These are phyloP conservation scores for Chascanopsetta lugubris DNA, from an alignment of 2,113 vertebrate species.

Conservation along the genomic window DNA sequence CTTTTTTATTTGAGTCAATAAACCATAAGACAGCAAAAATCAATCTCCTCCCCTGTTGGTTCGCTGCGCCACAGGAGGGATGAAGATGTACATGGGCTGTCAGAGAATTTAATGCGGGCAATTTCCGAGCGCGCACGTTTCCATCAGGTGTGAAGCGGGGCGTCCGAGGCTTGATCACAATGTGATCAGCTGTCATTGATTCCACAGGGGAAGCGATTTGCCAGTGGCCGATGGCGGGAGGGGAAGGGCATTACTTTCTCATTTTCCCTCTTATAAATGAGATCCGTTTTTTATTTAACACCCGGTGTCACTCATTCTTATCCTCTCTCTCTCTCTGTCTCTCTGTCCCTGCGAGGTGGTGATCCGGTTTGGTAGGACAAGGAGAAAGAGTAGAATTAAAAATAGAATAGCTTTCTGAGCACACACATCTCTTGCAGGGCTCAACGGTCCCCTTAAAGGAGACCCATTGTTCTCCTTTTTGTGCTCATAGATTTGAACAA, in stretches of 20 bases:
- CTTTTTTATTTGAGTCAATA: slow-evolving; percentile 37
- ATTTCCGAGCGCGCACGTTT: slow-evolving; percentile 12
- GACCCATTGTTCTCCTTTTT: too few species aligned
- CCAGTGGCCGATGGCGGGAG: neutral
- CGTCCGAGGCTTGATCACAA: neutral
- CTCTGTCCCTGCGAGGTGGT: neutral
- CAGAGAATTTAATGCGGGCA: slow-evolving; percentile 21
- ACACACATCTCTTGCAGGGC: too few species aligned
- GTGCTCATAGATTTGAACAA: too few species aligned
- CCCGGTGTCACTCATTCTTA: slow-evolving; percentile 7
- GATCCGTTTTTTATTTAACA: slow-evolving; percentile 9
- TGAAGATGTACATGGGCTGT: slow-evolving; percentile 15
- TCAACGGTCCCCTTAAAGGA: too few species aligned
- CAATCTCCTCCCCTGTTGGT: neutral
- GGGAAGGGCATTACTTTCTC: slow-evolving; percentile 8
- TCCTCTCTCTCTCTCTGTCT: neutral
- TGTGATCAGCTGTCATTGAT: slow-evolving; percentile 34
- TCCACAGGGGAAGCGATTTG: slow-evolving; percentile 8
- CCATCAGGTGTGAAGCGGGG: slow-evolving; percentile 13
- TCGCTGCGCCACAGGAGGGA: slow-evolving; percentile 20
- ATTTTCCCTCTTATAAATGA: slow-evolving; percentile 17
- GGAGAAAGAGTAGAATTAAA: neutral
- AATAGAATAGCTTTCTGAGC: neutral
- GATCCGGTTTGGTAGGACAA: neutral
- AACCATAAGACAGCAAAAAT: slow-evolving; percentile 38